Evolutionary conservation across 1,140 invertebrate species (phyloP).

Genomic region (Drosophila ercepeae): DNA sequence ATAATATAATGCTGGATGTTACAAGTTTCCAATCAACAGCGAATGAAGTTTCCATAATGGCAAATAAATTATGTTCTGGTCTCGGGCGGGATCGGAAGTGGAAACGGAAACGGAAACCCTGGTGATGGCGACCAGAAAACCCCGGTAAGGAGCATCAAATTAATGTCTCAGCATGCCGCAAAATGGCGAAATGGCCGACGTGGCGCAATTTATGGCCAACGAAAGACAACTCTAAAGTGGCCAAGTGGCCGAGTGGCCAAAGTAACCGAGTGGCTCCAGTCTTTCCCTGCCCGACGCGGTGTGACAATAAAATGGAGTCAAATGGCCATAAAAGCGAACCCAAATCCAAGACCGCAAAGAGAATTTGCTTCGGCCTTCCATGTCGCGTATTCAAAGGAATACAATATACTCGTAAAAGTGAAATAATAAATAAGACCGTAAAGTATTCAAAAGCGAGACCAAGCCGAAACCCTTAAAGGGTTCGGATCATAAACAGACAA

Average conservation of each 20-base stretch:
- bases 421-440: conserved; percentile 79
- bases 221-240: conserved; percentile 78
- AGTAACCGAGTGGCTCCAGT: not conserved
- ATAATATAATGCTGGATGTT: not conserved
- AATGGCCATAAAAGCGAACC: conserved; percentile 73
- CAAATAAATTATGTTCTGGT: conserved; percentile 70
- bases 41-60: conserved; percentile 68
- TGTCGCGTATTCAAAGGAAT: conserved; percentile 19
- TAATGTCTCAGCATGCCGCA: conserved; percentile 73
- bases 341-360: conserved; percentile 40
- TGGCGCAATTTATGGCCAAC: conserved; percentile 70
- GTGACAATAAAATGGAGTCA: conserved; percentile 80
- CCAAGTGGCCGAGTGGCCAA: conserved; percentile 19
- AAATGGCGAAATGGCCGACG: conserved; percentile 58
- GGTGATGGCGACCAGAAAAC: conserved; percentile 32
- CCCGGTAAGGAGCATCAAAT: conserved; percentile 53
- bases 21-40: conserved; percentile 69
- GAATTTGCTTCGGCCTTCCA: conserved; percentile 4
- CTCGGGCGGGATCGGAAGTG: conserved; percentile 18
- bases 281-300: conserved; percentile 26
- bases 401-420: too few relatives aligned
- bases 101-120: conserved; percentile 51
- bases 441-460: conserved; percentile 18
- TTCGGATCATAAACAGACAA: conserved; percentile 54
- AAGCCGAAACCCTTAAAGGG: conserved; percentile 15